Evolutionary conservation across 2,113 vertebrate species (phyloP).

Genomic region (Romanogobio albipinnatus): DNA sequence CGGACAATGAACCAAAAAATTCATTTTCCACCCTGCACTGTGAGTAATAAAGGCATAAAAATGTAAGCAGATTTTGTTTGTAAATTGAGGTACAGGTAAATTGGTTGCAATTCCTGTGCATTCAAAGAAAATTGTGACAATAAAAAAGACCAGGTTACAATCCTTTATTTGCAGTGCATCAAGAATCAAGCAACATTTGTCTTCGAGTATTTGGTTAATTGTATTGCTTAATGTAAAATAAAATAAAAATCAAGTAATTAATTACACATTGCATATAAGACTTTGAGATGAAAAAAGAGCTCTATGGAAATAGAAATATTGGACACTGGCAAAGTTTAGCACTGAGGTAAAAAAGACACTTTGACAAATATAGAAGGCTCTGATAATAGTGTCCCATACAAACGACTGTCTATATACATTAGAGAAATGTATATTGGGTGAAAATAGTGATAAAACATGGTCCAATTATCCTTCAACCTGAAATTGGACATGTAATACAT

Average conservation of each 20-base stretch:
- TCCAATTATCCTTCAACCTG: slow-evolving; percentile 13
- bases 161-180: slow-evolving; percentile 71
- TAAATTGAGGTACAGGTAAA: neutral
- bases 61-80: neutral
- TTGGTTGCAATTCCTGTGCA: neutral
- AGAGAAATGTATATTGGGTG: neutral
- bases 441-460: neutral
- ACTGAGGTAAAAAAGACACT: slow-evolving; percentile 39
- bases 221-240: slow-evolving; percentile 46
- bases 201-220: slow-evolving; percentile 60
- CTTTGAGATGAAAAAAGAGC: slow-evolving; percentile 21
- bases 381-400: neutral
- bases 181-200: slow-evolving; percentile 66
- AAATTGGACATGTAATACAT: neutral
- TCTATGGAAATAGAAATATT: neutral
- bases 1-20: neutral
- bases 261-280: slow-evolving; percentile 25
- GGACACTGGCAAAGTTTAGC: neutral
- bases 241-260: slow-evolving; percentile 19
- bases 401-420: slow-evolving; percentile 1
- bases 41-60: neutral
- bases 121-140: neutral
- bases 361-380: neutral
- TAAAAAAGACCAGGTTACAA: slow-evolving; percentile 16
- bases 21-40: neutral